Evolutionary conservation across 2,888 invertebrate species (phyloP).

Genomic region (Drosophila subquinaria): DNA sequence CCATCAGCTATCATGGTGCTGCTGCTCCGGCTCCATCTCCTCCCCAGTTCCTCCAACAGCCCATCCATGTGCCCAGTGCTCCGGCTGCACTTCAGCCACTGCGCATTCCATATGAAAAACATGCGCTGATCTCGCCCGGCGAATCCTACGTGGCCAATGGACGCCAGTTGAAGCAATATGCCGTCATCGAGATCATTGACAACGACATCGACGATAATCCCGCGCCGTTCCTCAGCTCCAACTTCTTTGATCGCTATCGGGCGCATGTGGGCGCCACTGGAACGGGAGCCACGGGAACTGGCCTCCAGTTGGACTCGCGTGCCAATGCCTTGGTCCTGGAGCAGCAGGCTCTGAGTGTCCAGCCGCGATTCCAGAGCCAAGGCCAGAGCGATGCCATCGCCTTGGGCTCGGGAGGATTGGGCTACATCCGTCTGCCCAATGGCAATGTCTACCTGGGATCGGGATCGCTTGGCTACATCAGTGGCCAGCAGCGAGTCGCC

Average conservation of each 20-base stretch:
- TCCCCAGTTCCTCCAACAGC: constrained; percentile 40
- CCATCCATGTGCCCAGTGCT: constrained; percentile 54
- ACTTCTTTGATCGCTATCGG: constrained; percentile 75
- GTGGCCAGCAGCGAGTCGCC: constrained; percentile 79
- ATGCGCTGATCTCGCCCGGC: constrained; percentile 69
- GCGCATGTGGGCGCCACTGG: constrained; percentile 68
- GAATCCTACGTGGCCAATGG: constrained; percentile 82
- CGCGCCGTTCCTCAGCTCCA: constrained; percentile 75
- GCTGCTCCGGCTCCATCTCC: constrained; percentile 13
- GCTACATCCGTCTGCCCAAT: constrained; percentile 84
- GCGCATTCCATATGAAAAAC: constrained; percentile 78
- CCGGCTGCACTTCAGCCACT: constrained; percentile 55
- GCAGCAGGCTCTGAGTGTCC: constrained; percentile 61
- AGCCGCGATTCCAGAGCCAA: constrained; percentile 45
- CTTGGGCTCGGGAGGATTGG: constrained; percentile 85
- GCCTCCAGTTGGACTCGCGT: constrained; percentile 68
- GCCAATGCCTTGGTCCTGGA: constrained; percentile 64
- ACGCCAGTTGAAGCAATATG: constrained; percentile 84
- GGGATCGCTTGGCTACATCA: constrained; percentile 85
- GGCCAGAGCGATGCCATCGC: constrained; percentile 74
- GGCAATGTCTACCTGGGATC: constrained; percentile 85
- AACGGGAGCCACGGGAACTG: constrained; percentile 44
- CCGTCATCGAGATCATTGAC: constrained; percentile 84
- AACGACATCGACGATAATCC: constrained; percentile 82
- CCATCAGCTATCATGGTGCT: constrained; percentile 56